Conservation (phyloP, 2,888 invertebrate genomes). For the Eudemis profundana region DNA sequence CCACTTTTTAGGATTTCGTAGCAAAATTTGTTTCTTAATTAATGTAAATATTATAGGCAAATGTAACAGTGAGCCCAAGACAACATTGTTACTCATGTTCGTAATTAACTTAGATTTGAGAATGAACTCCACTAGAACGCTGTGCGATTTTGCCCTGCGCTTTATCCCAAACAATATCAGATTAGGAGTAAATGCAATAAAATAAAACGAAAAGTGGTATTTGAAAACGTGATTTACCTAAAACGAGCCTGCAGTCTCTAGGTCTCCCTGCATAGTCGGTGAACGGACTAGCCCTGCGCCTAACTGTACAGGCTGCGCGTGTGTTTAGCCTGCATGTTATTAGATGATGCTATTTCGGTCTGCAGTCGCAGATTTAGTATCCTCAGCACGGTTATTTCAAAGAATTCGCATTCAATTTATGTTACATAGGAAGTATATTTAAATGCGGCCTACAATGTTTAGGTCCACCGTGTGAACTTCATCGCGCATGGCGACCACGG, state of each 20-base stretch:
- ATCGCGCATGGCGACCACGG: slow-evolving; percentile 83
- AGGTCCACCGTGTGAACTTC: slow-evolving; percentile 84
- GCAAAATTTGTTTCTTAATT: background rate
- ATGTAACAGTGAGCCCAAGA: background rate
- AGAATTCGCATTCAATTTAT: slow-evolving; percentile 81
- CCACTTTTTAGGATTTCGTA: slow-evolving; percentile 4
- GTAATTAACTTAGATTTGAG: too few relatives aligned
- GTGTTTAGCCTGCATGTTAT: slow-evolving; percentile 69
- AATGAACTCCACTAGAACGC: too few relatives aligned
- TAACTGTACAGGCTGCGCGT: slow-evolving; percentile 67
- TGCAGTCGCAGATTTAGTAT: slow-evolving; percentile 69
- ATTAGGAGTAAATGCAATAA: too few relatives aligned
- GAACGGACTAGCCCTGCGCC: slow-evolving; percentile 52
- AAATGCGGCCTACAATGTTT: slow-evolving; percentile 83
- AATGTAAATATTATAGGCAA: background rate
- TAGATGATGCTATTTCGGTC: slow-evolving; percentile 78
- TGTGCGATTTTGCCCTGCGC: too few relatives aligned
- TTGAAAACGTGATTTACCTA: background rate
- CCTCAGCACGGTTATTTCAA: slow-evolving; percentile 79
- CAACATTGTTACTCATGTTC: background rate
- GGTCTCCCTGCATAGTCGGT: slow-evolving; percentile 43
- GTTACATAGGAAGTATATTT: slow-evolving; percentile 84
- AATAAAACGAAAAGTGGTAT: too few relatives aligned
- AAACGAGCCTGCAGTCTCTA: slow-evolving; percentile 33
- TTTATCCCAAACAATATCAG: too few relatives aligned